phyloP scores from a whole-genome alignment of 2,888 invertebrate species.

The Ecliptopera silaceata region DNA sequence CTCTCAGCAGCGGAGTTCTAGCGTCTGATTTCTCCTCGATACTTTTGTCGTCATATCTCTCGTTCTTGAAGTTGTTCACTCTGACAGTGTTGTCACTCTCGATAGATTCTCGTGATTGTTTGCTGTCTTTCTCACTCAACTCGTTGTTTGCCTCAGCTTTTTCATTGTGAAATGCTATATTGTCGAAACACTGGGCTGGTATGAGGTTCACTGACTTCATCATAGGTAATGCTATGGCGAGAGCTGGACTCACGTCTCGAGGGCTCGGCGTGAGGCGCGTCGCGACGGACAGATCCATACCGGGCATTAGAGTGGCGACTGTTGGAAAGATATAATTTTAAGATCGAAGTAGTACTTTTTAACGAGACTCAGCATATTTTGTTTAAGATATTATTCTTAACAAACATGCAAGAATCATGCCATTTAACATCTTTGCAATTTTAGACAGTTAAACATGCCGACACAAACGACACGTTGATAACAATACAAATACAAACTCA shows the following conservation, averaged over 20 bases:
- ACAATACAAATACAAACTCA: constrained; percentile 1
- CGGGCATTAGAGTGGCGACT: constrained; percentile 80
- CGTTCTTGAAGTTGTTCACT: constrained; percentile 69
- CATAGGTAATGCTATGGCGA: constrained; percentile 84
- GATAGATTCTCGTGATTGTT: constrained; percentile 61
- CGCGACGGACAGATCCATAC: constrained; percentile 85
- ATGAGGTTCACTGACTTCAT: constrained; percentile 82
- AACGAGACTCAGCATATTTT: constrained; percentile 2
- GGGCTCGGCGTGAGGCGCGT: constrained; percentile 87
- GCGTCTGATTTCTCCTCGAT: constrained; percentile 71
- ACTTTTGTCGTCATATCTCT: constrained; percentile 61
- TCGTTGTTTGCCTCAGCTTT: constrained; percentile 55
- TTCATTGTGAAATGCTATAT: constrained; percentile 74
- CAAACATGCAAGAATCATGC: constrained; percentile 51
- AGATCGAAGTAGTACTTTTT: constrained; percentile 2
- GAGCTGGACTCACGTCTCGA: constrained; percentile 85
- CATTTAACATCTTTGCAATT: neutral
- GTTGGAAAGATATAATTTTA: constrained; percentile 42
- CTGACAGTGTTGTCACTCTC: constrained; percentile 68
- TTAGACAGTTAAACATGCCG: neutral
- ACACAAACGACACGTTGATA: neutral
- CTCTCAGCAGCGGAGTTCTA: constrained; percentile 70
- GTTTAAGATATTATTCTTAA: constrained; percentile 20
- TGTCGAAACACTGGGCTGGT: constrained; percentile 77
- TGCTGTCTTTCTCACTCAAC: constrained; percentile 52